Evolutionary conservation across 2,888 invertebrate species (phyloP), one percentile per base, ranked within the genome.

Genomic region (Drosophila eohydei): DNA sequence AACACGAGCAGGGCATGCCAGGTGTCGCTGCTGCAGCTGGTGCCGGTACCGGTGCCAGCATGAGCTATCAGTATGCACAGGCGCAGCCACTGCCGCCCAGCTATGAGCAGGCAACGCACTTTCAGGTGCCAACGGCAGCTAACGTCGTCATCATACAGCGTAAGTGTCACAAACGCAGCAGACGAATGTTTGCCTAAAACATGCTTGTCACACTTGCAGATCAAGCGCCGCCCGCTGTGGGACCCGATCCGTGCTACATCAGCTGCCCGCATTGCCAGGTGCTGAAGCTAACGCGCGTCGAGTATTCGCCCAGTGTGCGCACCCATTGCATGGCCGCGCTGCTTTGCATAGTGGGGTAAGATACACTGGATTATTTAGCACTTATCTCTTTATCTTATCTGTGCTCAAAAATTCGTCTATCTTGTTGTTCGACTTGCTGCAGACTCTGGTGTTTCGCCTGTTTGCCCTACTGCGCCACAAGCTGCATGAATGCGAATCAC

Each of bases 391-490:
- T 46, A 46, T 46, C 46, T 38, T 36, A 52, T 52, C 52, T 14
- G 1, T 3, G 2, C 26, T 36, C 14, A 2, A n/a, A n/a, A 16
- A 12, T 21, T 8, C 4, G 9, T 8, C 43, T 73, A 80, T 78
- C 77, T 89, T 69, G 75, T 84, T 68, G 38, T 38, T 34, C 40
- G 55, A 6, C 6, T 44, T 41, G 21, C 12, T 48, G 8, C 65
- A 80, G 81, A 21, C 89, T 92, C 41, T 94, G 94, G 94, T 94
- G 94, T 1, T 94, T 94, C 65, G 93, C 93, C 44, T 94, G 94
- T 65, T 74, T 95, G 28, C 95, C 95, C 0, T 95, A 95, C 88
- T 95, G 94, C 77, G 92, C 94, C 77, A 93, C 94, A 61, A 93
- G 94, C 32, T 95, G 94, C 84, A 93, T 93, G 88, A 94, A 93